Evolutionary conservation across 2,888 invertebrate genomes (phyloP).

Genomic region (Andricus quercusramuli): DNA sequence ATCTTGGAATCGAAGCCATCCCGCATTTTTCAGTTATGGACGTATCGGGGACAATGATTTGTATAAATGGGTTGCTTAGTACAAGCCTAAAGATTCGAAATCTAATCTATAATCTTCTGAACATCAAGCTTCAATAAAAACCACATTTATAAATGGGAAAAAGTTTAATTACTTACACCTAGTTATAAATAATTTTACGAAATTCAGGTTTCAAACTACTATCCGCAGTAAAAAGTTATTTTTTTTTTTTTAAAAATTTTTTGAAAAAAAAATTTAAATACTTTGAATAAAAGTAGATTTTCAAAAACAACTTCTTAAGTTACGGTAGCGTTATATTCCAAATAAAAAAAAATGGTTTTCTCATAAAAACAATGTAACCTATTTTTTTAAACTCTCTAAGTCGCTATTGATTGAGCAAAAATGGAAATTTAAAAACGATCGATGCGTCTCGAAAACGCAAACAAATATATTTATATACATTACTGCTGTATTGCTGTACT

Average conservation of each 20-base stretch:
- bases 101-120: slow-evolving; percentile 2
- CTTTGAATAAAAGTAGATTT: too few relatives aligned
- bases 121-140: neutral
- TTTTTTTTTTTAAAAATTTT: neutral
- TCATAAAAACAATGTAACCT: too few relatives aligned
- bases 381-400: too few relatives aligned
- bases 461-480: too few relatives aligned
- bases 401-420: too few relatives aligned
- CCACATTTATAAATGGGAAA: neutral
- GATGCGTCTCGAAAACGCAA: too few relatives aligned
- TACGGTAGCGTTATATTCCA: too few relatives aligned
- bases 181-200: neutral
- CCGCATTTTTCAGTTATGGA: neutral
- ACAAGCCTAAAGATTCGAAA: neutral
- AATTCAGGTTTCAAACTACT: neutral
- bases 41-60: slow-evolving; percentile 21
- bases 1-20: neutral
- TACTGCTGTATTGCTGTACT: too few relatives aligned
- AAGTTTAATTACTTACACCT: neutral
- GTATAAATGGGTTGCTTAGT: neutral
- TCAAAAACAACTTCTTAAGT: too few relatives aligned
- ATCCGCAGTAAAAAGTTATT: neutral
- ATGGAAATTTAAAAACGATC: too few relatives aligned
- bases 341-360: too few relatives aligned
- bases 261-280: too few relatives aligned